Conservation (phyloP, 2,888 invertebrate species). For the Sclerodermus sp. region DNA sequence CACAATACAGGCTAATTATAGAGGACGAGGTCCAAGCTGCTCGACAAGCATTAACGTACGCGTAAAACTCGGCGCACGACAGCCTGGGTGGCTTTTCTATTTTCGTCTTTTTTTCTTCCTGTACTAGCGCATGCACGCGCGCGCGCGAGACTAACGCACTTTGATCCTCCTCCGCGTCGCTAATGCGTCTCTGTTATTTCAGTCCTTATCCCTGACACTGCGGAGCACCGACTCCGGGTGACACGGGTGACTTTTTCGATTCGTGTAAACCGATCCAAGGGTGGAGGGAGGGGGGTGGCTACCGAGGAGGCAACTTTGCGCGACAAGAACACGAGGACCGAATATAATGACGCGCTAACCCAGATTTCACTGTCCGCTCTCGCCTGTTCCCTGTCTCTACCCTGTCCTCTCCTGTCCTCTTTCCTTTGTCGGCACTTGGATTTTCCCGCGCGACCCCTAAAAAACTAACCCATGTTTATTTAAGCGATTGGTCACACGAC, state of each 20-base stretch:
- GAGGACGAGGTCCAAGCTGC: conserved; percentile 41
- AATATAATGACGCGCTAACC: too few relatives aligned
- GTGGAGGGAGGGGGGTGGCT: too few relatives aligned
- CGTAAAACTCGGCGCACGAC: conserved; percentile 42
- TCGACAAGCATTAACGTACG: conserved; percentile 42
- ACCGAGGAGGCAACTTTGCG: too few relatives aligned
- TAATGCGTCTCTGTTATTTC: conserved; percentile 54
- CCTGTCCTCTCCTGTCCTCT: too few relatives aligned
- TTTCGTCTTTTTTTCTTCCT: conserved; percentile 40
- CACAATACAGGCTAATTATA: conserved; percentile 55
- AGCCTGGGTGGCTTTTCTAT: conserved; percentile 51
- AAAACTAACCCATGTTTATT: too few relatives aligned
- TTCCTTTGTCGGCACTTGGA: too few relatives aligned
- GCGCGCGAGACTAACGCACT: too few relatives aligned
- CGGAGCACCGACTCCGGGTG: conserved; percentile 18
- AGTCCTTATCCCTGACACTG: conserved; percentile 43
- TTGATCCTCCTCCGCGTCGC: conserved; percentile 44
- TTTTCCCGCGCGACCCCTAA: too few relatives aligned
- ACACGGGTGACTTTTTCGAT: conserved; percentile 29
- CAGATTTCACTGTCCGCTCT: too few relatives aligned
- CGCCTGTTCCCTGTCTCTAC: too few relatives aligned
- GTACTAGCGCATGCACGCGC: conserved; percentile 14
- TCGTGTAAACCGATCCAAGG: conserved; percentile 40
- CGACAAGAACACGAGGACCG: too few relatives aligned
- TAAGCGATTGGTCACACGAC: too few relatives aligned